Percentiles rank a stretch among this genome's conserved stretches.
Conservation (phyloP, 2,797 vertebrate species). For the Numenius phaeopus region DNA sequence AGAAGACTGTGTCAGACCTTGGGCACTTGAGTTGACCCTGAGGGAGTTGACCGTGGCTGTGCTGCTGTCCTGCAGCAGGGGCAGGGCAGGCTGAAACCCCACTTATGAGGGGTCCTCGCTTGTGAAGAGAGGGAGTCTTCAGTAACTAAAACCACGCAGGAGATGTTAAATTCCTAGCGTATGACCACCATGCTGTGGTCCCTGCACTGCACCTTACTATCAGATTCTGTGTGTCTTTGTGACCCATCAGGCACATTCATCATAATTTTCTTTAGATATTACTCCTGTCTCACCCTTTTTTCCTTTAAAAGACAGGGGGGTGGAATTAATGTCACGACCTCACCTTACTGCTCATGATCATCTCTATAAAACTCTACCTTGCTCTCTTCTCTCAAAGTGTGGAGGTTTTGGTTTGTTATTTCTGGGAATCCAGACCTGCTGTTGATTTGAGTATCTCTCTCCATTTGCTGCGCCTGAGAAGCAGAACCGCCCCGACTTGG, state of each 20-base stretch:
- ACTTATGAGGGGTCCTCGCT: rapidly evolving
- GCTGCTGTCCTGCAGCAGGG: background rate
- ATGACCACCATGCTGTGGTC: background rate
- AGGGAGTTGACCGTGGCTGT: background rate
- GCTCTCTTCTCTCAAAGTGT: background rate
- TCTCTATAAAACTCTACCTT: background rate
- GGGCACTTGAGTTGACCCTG: rapidly evolving
- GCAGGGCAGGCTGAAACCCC: background rate
- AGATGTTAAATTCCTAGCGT: background rate
- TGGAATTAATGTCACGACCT: background rate
- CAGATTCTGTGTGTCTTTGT: background rate
- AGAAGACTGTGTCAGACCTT: background rate
- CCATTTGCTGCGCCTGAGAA: background rate
- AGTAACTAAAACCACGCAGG: background rate
- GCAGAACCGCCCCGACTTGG: background rate
- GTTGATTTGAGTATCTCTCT: background rate
- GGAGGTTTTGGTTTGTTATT: background rate
- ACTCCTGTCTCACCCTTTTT: background rate
- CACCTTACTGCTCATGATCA: background rate
- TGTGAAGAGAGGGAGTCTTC: background rate
- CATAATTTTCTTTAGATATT: background rate
- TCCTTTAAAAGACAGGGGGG: background rate
- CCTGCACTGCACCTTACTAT: background rate
- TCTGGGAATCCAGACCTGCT: background rate
- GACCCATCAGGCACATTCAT: background rate